Conservation (phyloP, 2,888 invertebrate genomes). For the Xanthostigma xanthostigma region DNA sequence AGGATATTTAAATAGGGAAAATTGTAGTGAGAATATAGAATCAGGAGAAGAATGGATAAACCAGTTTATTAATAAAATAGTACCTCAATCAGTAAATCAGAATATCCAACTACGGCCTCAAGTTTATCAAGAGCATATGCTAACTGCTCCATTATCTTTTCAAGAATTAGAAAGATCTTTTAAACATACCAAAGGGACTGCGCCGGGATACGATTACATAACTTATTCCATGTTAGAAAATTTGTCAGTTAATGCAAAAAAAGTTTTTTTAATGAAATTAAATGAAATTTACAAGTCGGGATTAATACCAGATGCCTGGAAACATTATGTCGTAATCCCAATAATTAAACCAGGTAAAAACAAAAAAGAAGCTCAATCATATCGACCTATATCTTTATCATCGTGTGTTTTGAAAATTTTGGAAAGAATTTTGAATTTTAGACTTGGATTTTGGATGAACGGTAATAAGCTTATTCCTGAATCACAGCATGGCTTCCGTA, state of each 20-base stretch:
- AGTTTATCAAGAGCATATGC: neutral
- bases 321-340: conserved; percentile 1
- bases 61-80: no score
- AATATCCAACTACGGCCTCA: neutral
- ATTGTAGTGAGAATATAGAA: neutral
- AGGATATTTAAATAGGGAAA: neutral
- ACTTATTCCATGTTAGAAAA: neutral
- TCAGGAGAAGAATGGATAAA: no score
- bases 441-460: no score
- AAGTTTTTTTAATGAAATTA: neutral
- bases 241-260: neutral
- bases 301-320: neutral
- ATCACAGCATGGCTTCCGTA: no score
- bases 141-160: neutral
- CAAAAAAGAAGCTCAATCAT: neutral
- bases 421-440: no score
- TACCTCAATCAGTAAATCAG: neutral
- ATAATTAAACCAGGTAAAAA: neutral
- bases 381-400: no score
- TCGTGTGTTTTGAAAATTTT: no score
- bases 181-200: neutral
- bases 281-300: neutral
- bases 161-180: neutral
- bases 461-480: no score
- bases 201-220: neutral